These are phyloP conservation scores for Zosterops japonicus DNA, from an alignment of 2,113 vertebrate species.

Conservation along the genomic window DNA sequence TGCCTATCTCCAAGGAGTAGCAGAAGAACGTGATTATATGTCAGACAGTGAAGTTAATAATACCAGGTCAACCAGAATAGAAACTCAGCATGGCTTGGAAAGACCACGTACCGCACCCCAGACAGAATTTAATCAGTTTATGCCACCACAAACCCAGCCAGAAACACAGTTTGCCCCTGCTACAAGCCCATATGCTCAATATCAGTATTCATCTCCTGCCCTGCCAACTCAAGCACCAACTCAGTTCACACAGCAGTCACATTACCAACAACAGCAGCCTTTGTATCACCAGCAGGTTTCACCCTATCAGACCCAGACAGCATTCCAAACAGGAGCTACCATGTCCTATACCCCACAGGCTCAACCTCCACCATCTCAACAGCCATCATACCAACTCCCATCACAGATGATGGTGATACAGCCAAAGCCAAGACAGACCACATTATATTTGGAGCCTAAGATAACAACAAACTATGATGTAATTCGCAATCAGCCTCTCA, in stretches of 20 bases:
- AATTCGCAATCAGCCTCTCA: conserved; percentile 90
- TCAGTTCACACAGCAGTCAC: conserved; percentile 88
- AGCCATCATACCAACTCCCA: conserved; percentile 87
- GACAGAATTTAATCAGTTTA: conserved; percentile 92
- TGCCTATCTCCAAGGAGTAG: conserved; percentile 96
- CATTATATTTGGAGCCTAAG: conserved; percentile 91
- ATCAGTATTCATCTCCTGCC: conserved; percentile 87
- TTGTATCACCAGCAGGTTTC: conserved; percentile 92
- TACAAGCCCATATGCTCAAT: conserved; percentile 91
- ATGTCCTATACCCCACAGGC: conserved; percentile 89
- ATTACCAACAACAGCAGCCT: conserved; percentile 90
- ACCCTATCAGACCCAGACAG: conserved; percentile 90
- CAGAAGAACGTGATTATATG: conserved; percentile 98
- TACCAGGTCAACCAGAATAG: conserved; percentile 85
- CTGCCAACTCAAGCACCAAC: conserved; percentile 90
- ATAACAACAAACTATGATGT: conserved; percentile 95
- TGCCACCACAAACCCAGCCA: conserved; percentile 92
- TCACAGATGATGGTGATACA: conserved; percentile 91
- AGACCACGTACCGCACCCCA: conserved; percentile 94
- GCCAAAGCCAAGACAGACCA: conserved; percentile 87
- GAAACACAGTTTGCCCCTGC: conserved; percentile 91
- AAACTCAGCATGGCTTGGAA: conserved; percentile 85
- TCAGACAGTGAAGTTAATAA: conserved; percentile 98
- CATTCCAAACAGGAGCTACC: conserved; percentile 90
- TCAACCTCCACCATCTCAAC: conserved; percentile 82